phyloP scores from a whole-genome alignment of 2,113 vertebrate genomes.

The Ginglymostoma cirratum region DNA sequence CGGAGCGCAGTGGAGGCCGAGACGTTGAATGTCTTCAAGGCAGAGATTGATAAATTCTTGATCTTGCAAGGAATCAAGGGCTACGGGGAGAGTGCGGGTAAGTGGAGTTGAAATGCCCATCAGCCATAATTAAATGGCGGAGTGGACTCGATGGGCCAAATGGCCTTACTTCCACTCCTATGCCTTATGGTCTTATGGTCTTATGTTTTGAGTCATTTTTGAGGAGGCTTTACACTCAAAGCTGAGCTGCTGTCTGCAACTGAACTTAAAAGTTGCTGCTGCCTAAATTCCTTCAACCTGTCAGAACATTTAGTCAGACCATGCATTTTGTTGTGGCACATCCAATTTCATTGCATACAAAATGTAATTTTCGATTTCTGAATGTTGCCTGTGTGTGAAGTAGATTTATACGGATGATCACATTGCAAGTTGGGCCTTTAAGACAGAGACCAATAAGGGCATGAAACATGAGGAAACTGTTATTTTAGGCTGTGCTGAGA shows the following conservation, averaged over 20 bases:
- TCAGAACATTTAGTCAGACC: not conserved
- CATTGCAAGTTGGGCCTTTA: not conserved
- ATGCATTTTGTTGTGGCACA: not conserved
- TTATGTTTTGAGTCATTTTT: not conserved
- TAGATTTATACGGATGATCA: constrained; percentile 13
- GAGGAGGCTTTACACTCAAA: not conserved
- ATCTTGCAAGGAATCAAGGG: no score
- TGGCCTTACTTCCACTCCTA: no score
- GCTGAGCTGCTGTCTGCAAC: not conserved
- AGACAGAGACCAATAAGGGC: not conserved
- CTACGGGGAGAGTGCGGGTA: no score
- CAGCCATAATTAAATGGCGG: no score
- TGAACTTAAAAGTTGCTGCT: constrained; percentile 11
- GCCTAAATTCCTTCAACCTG: not conserved
- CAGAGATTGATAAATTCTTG: no score
- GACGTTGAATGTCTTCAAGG: no score
- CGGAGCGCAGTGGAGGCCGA: no score
- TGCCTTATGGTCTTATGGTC: no score
- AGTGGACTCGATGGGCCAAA: no score
- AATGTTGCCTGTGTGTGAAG: not conserved
- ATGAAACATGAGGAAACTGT: not conserved
- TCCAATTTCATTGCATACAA: not conserved
- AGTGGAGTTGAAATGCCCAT: no score
- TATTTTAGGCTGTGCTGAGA: constrained; percentile 13
- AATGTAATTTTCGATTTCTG: constrained; percentile 29